Evolutionary conservation across 2,888 invertebrate species (phyloP).

Genomic region (Agrochola circellaris): DNA sequence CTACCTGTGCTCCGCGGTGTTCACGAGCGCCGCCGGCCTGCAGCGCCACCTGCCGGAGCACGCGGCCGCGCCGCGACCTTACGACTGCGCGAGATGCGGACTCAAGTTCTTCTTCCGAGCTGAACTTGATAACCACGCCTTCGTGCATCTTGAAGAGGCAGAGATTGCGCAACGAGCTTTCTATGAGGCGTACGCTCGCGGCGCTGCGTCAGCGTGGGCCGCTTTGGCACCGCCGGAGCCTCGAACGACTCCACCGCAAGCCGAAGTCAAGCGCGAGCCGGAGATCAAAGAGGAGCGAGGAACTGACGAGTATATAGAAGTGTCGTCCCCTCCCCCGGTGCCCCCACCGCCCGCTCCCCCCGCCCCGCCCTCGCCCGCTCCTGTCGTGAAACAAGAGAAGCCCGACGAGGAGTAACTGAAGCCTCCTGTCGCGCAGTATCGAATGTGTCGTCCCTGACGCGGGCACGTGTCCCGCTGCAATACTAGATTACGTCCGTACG

Average conservation of each 20-base stretch:
- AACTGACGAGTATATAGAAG: conserved; percentile 88
- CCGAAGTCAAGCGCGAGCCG: conserved; percentile 82
- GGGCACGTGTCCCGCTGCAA: conserved; percentile 85
- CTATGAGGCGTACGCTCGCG: conserved; percentile 87
- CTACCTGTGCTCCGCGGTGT: conserved; percentile 96
- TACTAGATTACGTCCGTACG: conserved; percentile 89
- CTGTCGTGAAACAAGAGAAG: conserved; percentile 85
- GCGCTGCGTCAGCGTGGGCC: conserved; percentile 87
- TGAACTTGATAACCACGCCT: conserved; percentile 96
- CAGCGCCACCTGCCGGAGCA: conserved; percentile 96
- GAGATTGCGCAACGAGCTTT: conserved; percentile 88
- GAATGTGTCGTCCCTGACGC: conserved; percentile 85
- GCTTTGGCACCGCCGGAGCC: conserved; percentile 82
- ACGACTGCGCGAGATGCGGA: conserved; percentile 95
- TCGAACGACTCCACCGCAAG: conserved; percentile 65
- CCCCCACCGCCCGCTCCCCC: conserved; percentile 72
- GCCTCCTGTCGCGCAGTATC: conserved; percentile 39
- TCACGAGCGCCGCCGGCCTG: conserved; percentile 95
- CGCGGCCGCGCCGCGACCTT: conserved; percentile 94
- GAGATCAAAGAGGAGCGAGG: conserved; percentile 87
- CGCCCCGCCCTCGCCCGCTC: conserved; percentile 69
- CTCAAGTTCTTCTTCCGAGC: conserved; percentile 97
- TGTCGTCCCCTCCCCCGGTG: conserved; percentile 84
- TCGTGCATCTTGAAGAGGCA: conserved; percentile 90
- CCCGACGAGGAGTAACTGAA: conserved; percentile 79